Evolutionary conservation across 2,797 vertebrate species (phyloP).

Genomic region (Salarias fasciatus): DNA sequence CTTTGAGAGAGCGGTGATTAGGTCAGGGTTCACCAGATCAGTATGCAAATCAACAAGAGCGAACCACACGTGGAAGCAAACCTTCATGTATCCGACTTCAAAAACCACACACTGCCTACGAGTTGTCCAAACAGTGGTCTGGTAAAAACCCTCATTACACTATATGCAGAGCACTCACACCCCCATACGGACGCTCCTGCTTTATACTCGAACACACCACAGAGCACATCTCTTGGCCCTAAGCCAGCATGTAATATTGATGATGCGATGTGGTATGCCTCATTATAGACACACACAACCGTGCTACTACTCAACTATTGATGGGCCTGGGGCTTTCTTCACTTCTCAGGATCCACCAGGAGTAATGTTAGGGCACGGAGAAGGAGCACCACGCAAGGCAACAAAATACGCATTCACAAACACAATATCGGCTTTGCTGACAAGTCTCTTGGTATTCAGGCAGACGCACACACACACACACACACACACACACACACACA

Average conservation of each 20-base stretch:
- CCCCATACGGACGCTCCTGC: conserved; percentile 37
- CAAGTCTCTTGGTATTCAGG: conserved; percentile 20
- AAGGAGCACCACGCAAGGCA: conserved; percentile 45
- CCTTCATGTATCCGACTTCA: neutral
- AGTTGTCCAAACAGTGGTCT: conserved; percentile 19
- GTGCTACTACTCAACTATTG: conserved; percentile 82
- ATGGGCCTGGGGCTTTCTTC: conserved; percentile 78
- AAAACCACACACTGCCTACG: conserved; percentile 5
- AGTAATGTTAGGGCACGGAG: conserved; percentile 64
- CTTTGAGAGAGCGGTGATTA: neutral
- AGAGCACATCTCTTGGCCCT: conserved; percentile 61
- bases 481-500: neutral
- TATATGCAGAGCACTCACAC: conserved; percentile 42
- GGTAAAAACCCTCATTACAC: conserved; percentile 47
- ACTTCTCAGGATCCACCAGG: conserved; percentile 64
- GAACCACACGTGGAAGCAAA: neutral
- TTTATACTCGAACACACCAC: conserved; percentile 56
- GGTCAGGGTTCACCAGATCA: conserved; percentile 5
- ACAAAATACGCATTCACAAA: conserved; percentile 51
- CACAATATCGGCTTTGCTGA: conserved; percentile 24
- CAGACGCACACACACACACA: conserved; percentile 1
- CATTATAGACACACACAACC: conserved; percentile 82
- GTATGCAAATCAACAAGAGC: neutral
- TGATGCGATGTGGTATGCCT: conserved; percentile 79
- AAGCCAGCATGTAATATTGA: conserved; percentile 84